A percentile compares a stretch with the other conserved stretches of the same genome.
Conservation (phyloP, 2,797 vertebrate genomes). For the Gambusia yucatana region DNA sequence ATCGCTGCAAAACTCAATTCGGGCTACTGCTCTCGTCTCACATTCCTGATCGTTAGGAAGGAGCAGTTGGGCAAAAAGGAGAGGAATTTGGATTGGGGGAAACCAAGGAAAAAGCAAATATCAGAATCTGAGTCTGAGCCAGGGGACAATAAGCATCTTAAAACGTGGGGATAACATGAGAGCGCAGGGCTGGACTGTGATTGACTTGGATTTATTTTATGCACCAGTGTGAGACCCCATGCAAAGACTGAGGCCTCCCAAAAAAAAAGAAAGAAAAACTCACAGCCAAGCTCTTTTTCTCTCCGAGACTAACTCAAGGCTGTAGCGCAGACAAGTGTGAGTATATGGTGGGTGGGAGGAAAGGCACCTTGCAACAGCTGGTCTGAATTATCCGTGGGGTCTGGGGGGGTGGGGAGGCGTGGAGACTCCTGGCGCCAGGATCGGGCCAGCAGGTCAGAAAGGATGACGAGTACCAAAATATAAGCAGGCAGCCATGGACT, state of each 20-base stretch:
- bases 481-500: conserved; percentile 80
- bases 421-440: conserved; percentile 85
- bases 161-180: conserved; percentile 55
- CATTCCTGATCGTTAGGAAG: conserved; percentile 68
- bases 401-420: conserved; percentile 69
- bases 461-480: conserved; percentile 86
- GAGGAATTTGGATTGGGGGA: conserved; percentile 57
- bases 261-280: conserved; percentile 4
- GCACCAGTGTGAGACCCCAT: conserved; percentile 66
- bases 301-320: conserved; percentile 48
- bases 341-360: conserved; percentile 70
- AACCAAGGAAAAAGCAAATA: conserved; percentile 35
- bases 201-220: conserved; percentile 71
- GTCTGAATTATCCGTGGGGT: conserved; percentile 81
- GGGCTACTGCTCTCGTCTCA: conserved; percentile 46
- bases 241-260: conserved; percentile 65
- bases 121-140: conserved; percentile 36
- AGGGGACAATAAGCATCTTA: conserved; percentile 22
- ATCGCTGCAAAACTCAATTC: conserved; percentile 50
- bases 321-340: conserved; percentile 72
- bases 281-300: conserved; percentile 27
- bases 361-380: conserved; percentile 87
- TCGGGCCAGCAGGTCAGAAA: conserved; percentile 84
- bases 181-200: conserved; percentile 57
- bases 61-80: conserved; percentile 41